These are phyloP conservation scores for Prolemur simus DNA, from an alignment of 2,113 vertebrate species.

Conservation along the genomic window DNA sequence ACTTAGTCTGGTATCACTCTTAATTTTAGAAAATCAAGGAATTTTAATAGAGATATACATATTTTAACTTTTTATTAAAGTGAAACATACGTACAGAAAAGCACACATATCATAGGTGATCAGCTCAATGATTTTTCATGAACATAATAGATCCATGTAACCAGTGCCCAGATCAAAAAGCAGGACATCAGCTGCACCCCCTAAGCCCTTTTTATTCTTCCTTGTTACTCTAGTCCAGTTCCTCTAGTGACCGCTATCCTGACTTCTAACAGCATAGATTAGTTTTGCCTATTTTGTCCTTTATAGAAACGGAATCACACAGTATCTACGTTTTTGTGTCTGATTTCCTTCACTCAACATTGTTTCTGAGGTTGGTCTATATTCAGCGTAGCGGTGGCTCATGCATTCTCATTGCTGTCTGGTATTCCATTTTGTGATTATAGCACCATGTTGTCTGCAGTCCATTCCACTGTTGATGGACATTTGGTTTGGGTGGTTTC, in stretches of 20 bases:
- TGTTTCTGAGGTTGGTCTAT: background rate
- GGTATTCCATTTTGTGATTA: background rate
- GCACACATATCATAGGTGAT: background rate
- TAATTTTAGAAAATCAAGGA: slow-evolving; percentile 34
- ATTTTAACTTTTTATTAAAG: slow-evolving; percentile 35
- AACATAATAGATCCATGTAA: background rate
- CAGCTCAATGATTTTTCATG: slow-evolving; percentile 1
- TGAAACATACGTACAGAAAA: background rate
- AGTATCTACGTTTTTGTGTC: background rate
- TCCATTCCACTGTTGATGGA: background rate
- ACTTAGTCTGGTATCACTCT: slow-evolving; percentile 23
- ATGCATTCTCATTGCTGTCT: background rate
- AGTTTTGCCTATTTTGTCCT: background rate
- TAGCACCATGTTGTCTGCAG: background rate
- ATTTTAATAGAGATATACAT: slow-evolving; percentile 8
- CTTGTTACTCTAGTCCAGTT: background rate
- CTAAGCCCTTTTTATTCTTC: background rate
- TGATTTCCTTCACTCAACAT: background rate
- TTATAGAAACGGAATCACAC: background rate
- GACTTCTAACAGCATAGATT: background rate
- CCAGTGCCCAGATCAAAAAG: background rate
- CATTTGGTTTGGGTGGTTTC: slow-evolving; percentile 27
- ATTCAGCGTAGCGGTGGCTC: background rate
- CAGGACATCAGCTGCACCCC: background rate
- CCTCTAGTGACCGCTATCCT: background rate